Evolutionary conservation across 1,140 invertebrate species (phyloP).

Genomic region (Anastrepha ludens): DNA sequence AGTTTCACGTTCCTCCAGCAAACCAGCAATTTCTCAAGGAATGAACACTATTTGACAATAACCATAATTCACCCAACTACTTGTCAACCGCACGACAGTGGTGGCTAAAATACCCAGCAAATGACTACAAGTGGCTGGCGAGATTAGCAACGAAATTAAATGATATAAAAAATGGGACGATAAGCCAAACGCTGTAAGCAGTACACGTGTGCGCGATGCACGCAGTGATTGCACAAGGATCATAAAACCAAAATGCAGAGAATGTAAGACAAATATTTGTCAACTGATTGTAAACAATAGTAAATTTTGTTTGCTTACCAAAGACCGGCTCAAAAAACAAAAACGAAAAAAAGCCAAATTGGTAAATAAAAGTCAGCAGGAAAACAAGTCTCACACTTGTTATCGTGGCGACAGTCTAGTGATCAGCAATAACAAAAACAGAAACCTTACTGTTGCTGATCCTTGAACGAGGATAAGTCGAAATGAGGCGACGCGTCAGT

Average conservation of each 20-base stretch:
- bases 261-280: conserved; percentile 37
- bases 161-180: not conserved
- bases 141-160: not conserved
- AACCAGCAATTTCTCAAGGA: too few species aligned
- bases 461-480: not conserved
- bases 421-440: conserved; percentile 6
- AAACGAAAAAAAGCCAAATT: not conserved
- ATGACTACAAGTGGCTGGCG: conserved; percentile 1
- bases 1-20: too few species aligned
- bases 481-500: conserved; percentile 22
- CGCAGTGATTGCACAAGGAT: not conserved
- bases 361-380: not conserved
- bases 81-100: conserved; percentile 40
- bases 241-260: not conserved
- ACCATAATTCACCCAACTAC: conserved; percentile 23
- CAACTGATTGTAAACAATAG: conserved; percentile 33
- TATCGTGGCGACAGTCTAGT: conserved; percentile 43
- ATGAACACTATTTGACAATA: not conserved
- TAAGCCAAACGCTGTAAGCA: not conserved
- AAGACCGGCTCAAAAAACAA: not conserved
- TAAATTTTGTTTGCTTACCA: conserved; percentile 12
- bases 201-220: conserved; percentile 10
- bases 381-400: conserved; percentile 25
- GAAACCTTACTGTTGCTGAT: not conserved
- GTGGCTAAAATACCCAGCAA: not conserved